Evolutionary conservation across 1,140 invertebrate species (phyloP), one percentile per base, ranked within the genome.

Genomic region (Capitella teleta): DNA sequence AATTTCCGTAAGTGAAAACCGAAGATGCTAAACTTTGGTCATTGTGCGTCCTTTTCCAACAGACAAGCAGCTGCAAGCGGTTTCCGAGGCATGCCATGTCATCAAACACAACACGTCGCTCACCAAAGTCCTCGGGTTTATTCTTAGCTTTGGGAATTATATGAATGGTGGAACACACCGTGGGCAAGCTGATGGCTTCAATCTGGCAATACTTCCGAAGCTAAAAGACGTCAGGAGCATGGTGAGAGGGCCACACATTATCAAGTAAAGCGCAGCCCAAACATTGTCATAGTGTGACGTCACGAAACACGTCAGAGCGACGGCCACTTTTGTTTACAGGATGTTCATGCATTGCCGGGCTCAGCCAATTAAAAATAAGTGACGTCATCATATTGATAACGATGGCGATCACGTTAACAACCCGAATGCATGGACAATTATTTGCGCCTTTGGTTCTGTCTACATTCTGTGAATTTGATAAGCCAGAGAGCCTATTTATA

Each of bases 101-200:
- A 28, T 21, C 21, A 16, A 26, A 5, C 42, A 26, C 26, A 44
- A n/a, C 21, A 44, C n/a, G 24, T n/a, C n/a, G n/a, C n/a, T n/a
- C n/a, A n/a, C n/a, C n/a, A n/a, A n/a, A n/a, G n/a, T n/a, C n/a
- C 16, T 98, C 18, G 89, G 94, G 75, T 73, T 96, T 30, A 83
- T 98, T 18, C 75, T 98, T 19, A 90, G 91, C 0, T 74, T 96
- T 40, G 90, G 87, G 58, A 89, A 86, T 74, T 86, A 85, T 64
- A 85, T 90, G 81, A 87, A 87, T 63, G 76, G 88, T 28, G 91
- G 91, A 2, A 62, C 64, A 36, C 86, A 89, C 19, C 77, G 88
- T 38, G 93, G 93, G 26, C 95, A 97, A 68, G 92, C 92, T 0
- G 66, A 70, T 48, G 67, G 67, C 2, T 70, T 61, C 46, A 50